Percentiles rank a stretch among this genome's conserved stretches.
Evolutionary conservation across 2,113 vertebrate species (phyloP).

Genomic region (Perca schrenkii): DNA sequence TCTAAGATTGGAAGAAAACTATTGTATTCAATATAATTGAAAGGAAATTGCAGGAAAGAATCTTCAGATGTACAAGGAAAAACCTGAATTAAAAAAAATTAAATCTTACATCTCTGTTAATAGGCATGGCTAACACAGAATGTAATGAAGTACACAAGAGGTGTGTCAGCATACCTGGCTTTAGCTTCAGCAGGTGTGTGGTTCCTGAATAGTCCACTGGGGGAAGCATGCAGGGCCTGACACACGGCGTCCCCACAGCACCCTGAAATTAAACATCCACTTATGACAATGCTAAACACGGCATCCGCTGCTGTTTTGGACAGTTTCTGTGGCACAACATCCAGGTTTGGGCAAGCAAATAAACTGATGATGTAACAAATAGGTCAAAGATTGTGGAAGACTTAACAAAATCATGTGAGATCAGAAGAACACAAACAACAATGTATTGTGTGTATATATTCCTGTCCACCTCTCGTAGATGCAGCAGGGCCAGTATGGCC

Average conservation of each 20-base stretch:
- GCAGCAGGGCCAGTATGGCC: conserved; percentile 85
- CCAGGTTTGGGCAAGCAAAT: background rate
- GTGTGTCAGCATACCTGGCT: conserved; percentile 69
- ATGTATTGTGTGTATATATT: background rate
- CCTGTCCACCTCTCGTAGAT: conserved; percentile 79
- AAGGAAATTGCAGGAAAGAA: background rate
- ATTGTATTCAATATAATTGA: background rate
- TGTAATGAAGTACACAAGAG: background rate
- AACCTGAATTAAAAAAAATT: background rate
- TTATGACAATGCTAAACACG: background rate
- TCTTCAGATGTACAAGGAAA: background rate
- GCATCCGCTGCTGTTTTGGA: background rate
- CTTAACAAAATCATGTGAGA: conserved; percentile 16
- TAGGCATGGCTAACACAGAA: background rate
- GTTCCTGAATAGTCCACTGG: conserved; percentile 62
- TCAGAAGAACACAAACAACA: conserved; percentile 4
- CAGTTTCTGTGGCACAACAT: background rate
- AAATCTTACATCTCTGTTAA: background rate
- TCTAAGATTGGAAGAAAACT: background rate
- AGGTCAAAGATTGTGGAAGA: background rate
- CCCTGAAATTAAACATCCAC: conserved; percentile 58
- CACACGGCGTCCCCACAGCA: conserved; percentile 67
- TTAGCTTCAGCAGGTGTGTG: conserved; percentile 67
- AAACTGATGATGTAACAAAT: background rate
- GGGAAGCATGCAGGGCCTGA: conserved; percentile 79